Conservation (phyloP, 2,113 vertebrate genomes). For the Clinocottus analis region DNA sequence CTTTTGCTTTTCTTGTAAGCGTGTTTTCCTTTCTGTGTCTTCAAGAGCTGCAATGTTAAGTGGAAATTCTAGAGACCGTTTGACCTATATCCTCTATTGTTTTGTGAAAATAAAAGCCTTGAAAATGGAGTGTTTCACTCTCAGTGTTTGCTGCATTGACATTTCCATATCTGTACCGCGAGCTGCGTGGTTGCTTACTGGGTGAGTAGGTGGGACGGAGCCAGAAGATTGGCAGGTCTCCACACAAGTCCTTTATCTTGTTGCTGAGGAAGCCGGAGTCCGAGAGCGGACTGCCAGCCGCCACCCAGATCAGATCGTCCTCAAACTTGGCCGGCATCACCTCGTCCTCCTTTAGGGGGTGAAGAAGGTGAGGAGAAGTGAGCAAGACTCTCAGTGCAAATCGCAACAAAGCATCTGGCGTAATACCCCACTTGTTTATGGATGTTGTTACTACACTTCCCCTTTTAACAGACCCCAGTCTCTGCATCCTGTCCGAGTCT, state of each 20-base stretch:
- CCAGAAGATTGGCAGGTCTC: constrained; percentile 93
- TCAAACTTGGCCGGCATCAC: constrained; percentile 93
- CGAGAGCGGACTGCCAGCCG: constrained; percentile 87
- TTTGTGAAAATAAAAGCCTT: constrained; percentile 13
- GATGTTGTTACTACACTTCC: constrained; percentile 9
- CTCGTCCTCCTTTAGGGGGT: constrained; percentile 76
- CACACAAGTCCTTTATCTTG: constrained; percentile 91
- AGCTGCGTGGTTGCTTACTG: constrained; percentile 76
- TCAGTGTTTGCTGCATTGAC: neutral
- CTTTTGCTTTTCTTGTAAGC: constrained; percentile 42
- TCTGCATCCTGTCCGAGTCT: constrained; percentile 43
- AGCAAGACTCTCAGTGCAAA: neutral
- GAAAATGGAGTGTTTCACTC: neutral
- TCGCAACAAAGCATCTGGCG: neutral
- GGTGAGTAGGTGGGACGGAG: constrained; percentile 89
- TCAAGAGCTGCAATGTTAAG: constrained; percentile 51
- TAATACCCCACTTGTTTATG: constrained; percentile 14
- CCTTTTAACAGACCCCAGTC: constrained; percentile 43
- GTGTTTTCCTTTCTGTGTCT: constrained; percentile 30
- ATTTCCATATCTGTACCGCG: neutral
- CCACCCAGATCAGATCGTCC: constrained; percentile 92
- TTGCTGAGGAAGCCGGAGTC: constrained; percentile 90
- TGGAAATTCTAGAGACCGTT: constrained; percentile 42
- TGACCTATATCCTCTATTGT: constrained; percentile 54
- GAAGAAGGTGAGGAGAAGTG: neutral